phyloP scores from a whole-genome alignment of 1,140 invertebrate species.

The Caerostris extrusa region DNA sequence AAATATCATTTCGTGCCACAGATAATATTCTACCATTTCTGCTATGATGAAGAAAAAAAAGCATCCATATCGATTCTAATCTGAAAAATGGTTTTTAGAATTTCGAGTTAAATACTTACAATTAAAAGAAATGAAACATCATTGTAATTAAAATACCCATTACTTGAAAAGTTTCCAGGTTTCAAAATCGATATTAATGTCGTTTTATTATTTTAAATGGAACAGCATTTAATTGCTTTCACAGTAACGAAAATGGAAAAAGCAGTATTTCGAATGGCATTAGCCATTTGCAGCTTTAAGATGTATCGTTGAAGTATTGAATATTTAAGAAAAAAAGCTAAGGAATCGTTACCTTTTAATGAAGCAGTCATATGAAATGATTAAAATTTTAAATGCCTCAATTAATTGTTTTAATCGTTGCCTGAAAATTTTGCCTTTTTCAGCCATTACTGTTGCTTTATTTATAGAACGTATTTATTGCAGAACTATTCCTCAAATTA shows the following conservation, averaged over 20 bases:
- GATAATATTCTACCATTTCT: too few species aligned
- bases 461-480: slow-evolving; percentile 6
- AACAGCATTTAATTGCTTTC: background rate
- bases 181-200: background rate
- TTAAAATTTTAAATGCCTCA: slow-evolving; percentile 65
- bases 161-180: background rate
- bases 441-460: background rate
- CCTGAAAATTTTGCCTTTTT: slow-evolving; percentile 32
- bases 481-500: slow-evolving; percentile 61
- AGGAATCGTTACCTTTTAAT: background rate
- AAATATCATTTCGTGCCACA: too few species aligned
- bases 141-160: background rate
- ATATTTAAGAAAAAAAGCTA: background rate
- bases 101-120: background rate
- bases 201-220: slow-evolving; percentile 4
- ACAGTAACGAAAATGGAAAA: background rate
- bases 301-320: background rate
- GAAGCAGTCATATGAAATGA: slow-evolving; percentile 21
- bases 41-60: too few species aligned
- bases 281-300: background rate
- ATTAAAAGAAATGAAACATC: background rate
- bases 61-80: background rate
- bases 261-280: background rate
- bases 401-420: slow-evolving; percentile 66
- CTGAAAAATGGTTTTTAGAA: background rate